Evolutionary conservation across 2,888 invertebrate genomes (phyloP), one percentile per base, ranked within the genome.

Genomic region (Epistrophe grossulariae): DNA sequence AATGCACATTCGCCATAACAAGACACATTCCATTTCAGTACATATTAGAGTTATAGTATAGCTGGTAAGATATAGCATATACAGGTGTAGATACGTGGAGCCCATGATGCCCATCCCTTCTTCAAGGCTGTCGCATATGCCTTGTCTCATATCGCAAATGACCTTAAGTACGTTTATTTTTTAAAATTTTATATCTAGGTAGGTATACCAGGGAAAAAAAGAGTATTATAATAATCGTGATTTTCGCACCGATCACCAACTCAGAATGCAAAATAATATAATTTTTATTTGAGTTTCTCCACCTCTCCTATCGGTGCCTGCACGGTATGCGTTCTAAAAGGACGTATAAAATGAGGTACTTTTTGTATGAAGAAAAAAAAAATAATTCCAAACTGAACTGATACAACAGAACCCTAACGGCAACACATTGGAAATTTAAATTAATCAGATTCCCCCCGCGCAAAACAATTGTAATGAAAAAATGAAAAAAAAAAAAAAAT

Each of bases 381-480:
- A 17, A 48, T 45, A 45, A n/a, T n/a, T n/a, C 45, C n/a, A 17
- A 48, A 17, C 48, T 48, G 0, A 31, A 85, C 73, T 76, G 76
- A 70, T 55, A 55, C 55, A 77, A 78, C 71, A 70, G 71, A 62
- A 24, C 24, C 40, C 4, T 10, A 4, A 45, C 48, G 50, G 13
- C 17, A 82, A 83, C 83, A 79, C 83, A 76, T 64, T 76, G 79
- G 57, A 87, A 87, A 87, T 87, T 87, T 87, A 76, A 87, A 87
- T 87, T 83, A 83, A 76, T 76, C 76, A 60, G 72, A 60, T 76
- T 79, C 74, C 55, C 55, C 87, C 83, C 78, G 68, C 78, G 68
- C 45, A 45, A 52, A 71, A 57, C 77, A 85, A 76, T 84, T 77
- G 85, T 78, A 73, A 35, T 66, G 66, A 60, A 48, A 66, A 50